Percentiles rank a stretch among this genome's conserved stretches.
Conservation (phyloP, 2,888 invertebrate species). For the Zygogramma bicolorata region DNA sequence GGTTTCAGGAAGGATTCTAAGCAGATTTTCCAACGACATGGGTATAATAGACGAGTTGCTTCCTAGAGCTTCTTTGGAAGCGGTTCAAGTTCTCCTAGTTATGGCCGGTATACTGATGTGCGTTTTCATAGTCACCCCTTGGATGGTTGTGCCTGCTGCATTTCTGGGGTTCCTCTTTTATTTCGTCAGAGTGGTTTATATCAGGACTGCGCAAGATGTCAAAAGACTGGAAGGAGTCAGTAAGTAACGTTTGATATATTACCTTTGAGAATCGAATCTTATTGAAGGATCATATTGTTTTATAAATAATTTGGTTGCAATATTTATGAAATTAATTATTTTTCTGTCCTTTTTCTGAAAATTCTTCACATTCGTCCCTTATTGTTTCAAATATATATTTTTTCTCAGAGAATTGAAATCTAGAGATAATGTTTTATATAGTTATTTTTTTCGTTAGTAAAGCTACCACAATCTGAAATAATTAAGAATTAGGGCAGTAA, state of each 20-base stretch:
- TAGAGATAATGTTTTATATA: too few species aligned
- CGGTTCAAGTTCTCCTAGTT: slow-evolving; percentile 76
- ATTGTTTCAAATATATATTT: too few species aligned
- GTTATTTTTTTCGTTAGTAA: too few species aligned
- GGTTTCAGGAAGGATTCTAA: slow-evolving; percentile 78
- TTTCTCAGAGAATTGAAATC: too few species aligned
- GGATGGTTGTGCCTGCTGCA: slow-evolving; percentile 74
- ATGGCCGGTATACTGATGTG: slow-evolving; percentile 72
- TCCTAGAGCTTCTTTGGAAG: slow-evolving; percentile 75
- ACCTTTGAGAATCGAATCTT: background rate
- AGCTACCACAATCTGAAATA: too few species aligned
- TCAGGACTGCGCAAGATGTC: slow-evolving; percentile 78
- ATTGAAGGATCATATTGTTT: too few species aligned
- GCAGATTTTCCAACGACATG: slow-evolving; percentile 88
- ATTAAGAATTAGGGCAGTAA: too few species aligned
- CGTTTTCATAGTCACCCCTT: slow-evolving; percentile 79
- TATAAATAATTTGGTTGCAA: too few species aligned
- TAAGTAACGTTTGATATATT: slow-evolving; percentile 43
- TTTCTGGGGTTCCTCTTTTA: slow-evolving; percentile 75
- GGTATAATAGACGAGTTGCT: slow-evolving; percentile 81
- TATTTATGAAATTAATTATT: too few species aligned
- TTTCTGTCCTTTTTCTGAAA: too few species aligned
- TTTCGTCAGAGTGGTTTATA: slow-evolving; percentile 74
- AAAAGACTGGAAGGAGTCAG: slow-evolving; percentile 74
- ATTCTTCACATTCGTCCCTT: too few species aligned